phyloP scores from a whole-genome alignment of 1,140 invertebrate genomes.

The Hycleus phaleratus region DNA sequence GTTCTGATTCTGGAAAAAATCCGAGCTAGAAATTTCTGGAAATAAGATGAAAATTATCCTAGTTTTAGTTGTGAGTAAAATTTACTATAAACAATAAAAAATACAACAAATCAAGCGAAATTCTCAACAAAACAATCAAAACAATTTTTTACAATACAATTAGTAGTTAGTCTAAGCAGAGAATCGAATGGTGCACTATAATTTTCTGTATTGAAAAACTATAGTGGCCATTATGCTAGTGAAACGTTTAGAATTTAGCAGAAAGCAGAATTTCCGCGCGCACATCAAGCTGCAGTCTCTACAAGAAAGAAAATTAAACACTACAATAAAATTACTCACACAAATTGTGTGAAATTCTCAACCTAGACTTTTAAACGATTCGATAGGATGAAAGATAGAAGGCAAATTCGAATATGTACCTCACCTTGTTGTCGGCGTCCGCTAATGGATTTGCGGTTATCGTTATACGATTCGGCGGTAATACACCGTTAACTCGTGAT shows the following conservation, averaged over 20 bases:
- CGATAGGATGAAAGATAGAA: constrained; percentile 1
- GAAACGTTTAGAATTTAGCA: too few relatives aligned
- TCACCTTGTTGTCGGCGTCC: constrained; percentile 53
- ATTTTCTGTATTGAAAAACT: too few relatives aligned
- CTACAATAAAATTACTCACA: too few relatives aligned
- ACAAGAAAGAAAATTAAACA: too few relatives aligned
- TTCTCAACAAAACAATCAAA: not conserved
- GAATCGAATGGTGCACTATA: not conserved
- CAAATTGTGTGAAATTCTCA: too few relatives aligned
- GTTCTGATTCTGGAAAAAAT: constrained; percentile 43
- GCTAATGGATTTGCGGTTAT: constrained; percentile 64
- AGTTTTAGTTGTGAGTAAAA: constrained; percentile 40
- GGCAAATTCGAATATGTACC: constrained; percentile 35
- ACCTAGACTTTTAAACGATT: too few relatives aligned
- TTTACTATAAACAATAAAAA: constrained; percentile 12
- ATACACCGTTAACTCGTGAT: constrained; percentile 51
- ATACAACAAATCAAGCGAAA: constrained; percentile 1
- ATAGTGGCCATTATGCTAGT: too few relatives aligned
- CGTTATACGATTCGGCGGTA: constrained; percentile 54
- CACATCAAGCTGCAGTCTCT: too few relatives aligned
- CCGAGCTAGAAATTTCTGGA: constrained; percentile 43
- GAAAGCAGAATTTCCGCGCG: too few relatives aligned
- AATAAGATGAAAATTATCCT: constrained; percentile 41
- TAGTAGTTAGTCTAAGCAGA: constrained; percentile 30
- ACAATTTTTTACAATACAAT: constrained; percentile 9